Base-by-base conservation (phyloP, 1,140 invertebrate genomes). In the Apocrypta bakeri region DNA sequence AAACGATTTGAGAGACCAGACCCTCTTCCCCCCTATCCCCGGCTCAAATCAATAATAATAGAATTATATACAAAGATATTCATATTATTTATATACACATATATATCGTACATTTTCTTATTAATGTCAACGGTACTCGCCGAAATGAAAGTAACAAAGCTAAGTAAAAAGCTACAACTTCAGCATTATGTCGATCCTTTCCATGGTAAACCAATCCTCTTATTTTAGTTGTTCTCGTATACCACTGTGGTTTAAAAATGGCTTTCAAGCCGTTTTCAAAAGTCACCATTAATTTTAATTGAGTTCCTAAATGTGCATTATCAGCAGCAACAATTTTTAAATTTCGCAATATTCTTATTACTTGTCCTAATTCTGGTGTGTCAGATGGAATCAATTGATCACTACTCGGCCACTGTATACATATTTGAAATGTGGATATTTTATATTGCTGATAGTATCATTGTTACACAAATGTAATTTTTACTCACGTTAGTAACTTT, bases 91-190 rank as follows among this genome's bases (percentile, higher is more conserved):
- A 63, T 33, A 21, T 4, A 8, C 9, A 21, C 24, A 24, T 64
- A 24, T 7, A 14, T 37, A 56, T 79, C 85, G 56, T 88, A 92
- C 91, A 83, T 88, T 93, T 95, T 86, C 97, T 93, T 69, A 97
- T 96, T 33, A 95, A 95, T 40, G 95, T 95, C 64, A 98, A 93
- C 1, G 97, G 97, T 37, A 95, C 95, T 92, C 96, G 94, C 85
- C 95, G 94, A 76, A 98, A 93, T 77, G 95, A 95, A 24, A 99
- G 90, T 27, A 98, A 91, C 76, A 95, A 94, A 71, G 95, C 96
- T 82, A 98, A 92, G 92, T 98, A 97, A 92, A 98, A 98, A n/a
- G 96, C 96, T 86, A 97, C 95, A n/a, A 98, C 95, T 94, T 99
- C 98, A n/a, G 97, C 97, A 91, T 97, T 97, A 88, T 98, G 97